These are phyloP conservation scores for Euclidia mi DNA, from an alignment of 2,888 invertebrate genomes.

Conservation along the genomic window DNA sequence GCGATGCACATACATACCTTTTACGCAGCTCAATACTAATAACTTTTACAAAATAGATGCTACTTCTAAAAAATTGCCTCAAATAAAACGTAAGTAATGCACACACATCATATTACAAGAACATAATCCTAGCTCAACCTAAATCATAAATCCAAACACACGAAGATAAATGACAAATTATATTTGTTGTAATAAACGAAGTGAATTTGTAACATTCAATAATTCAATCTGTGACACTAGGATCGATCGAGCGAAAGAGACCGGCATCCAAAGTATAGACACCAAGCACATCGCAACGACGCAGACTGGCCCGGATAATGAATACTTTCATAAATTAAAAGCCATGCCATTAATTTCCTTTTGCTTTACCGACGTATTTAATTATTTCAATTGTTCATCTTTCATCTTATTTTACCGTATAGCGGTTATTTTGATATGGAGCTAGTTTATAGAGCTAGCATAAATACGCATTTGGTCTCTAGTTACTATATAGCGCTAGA, in stretches of 20 bases:
- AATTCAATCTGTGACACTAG: slow-evolving; percentile 14
- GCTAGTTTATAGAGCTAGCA: background rate
- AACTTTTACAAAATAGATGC: too few relatives aligned
- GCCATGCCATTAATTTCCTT: slow-evolving; percentile 43
- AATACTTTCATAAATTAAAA: slow-evolving; percentile 50
- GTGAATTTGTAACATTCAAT: slow-evolving; percentile 21
- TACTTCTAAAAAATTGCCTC: too few relatives aligned
- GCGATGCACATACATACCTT: too few relatives aligned
- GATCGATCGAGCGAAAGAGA: slow-evolving; percentile 25
- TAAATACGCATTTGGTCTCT: too few relatives aligned
- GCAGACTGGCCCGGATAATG: slow-evolving; percentile 29
- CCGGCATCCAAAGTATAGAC: slow-evolving; percentile 13
- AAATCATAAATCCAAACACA: too few relatives aligned
- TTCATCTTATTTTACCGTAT: background rate
- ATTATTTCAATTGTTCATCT: slow-evolving; percentile 26
- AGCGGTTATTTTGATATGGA: background rate
- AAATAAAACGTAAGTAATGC: too few relatives aligned
- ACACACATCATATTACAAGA: too few relatives aligned
- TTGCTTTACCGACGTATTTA: slow-evolving; percentile 27
- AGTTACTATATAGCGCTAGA: too few relatives aligned
- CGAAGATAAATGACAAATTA: too few relatives aligned
- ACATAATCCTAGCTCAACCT: too few relatives aligned
- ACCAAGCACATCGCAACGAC: slow-evolving; percentile 13
- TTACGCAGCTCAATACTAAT: too few relatives aligned
- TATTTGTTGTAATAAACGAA: slow-evolving; percentile 16